phyloP scores from a whole-genome alignment of 2,113 vertebrate genomes.

The Clinocottus analis region DNA sequence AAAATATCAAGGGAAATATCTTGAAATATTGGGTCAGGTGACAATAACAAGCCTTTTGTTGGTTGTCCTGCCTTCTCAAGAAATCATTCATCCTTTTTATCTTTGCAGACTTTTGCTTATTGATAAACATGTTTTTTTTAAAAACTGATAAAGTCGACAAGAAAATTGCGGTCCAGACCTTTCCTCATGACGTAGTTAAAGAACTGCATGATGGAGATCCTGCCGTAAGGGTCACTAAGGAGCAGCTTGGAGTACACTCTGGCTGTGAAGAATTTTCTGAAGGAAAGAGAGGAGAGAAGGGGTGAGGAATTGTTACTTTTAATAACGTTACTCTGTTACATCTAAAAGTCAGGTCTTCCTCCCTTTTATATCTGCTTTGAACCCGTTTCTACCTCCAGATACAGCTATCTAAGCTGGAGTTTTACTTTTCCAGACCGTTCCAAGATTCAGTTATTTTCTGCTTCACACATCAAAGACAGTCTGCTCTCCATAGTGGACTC shows the following conservation, averaged over 20 bases:
- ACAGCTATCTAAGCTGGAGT: neutral
- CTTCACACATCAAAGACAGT: neutral
- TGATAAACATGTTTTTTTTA: neutral
- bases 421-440: neutral
- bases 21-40: neutral
- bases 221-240: slow-evolving; percentile 93
- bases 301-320: neutral
- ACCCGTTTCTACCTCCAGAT: neutral
- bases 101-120: neutral
- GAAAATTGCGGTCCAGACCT: slow-evolving; percentile 79
- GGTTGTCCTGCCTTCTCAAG: neutral
- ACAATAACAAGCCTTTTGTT: neutral
- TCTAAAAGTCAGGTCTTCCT: neutral
- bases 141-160: neutral
- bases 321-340: neutral
- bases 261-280: slow-evolving; percentile 95
- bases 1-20: neutral
- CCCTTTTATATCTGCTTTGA: neutral
- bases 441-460: neutral
- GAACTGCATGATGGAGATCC: slow-evolving; percentile 99
- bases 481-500: neutral
- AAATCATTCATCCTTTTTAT: neutral
- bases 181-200: slow-evolving; percentile 99
- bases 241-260: slow-evolving; percentile 96
- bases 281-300: slow-evolving; percentile 53